Evolutionary conservation across 2,888 invertebrate species (phyloP).

Genomic region (Charanyca ferruginea): DNA sequence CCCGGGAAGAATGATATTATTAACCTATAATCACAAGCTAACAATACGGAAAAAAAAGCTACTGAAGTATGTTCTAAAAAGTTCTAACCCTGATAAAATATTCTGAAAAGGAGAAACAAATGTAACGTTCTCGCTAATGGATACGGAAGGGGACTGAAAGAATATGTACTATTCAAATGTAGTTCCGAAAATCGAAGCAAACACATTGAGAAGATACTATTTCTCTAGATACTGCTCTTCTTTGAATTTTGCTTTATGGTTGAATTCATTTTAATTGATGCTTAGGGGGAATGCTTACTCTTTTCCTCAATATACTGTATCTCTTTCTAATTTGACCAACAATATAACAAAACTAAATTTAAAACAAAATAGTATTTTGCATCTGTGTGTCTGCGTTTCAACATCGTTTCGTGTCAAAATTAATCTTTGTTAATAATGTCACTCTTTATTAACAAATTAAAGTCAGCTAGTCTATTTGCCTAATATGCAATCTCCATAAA

Average conservation of each 20-base stretch:
- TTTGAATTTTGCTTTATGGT: no score
- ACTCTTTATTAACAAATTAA: neutral
- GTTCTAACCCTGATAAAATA: constrained; percentile 17
- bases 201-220: neutral
- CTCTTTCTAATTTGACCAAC: no score
- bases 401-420: no score
- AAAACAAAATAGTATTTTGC: no score
- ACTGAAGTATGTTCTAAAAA: constrained; percentile 19
- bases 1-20: neutral
- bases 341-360: no score
- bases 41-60: constrained; percentile 25
- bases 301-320: no score
- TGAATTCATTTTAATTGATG: no score
- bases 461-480: neutral
- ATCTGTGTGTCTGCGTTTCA: no score
- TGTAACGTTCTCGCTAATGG: constrained; percentile 30
- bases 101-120: constrained; percentile 41
- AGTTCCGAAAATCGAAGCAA: constrained; percentile 28
- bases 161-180: constrained; percentile 39
- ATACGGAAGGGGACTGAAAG: constrained; percentile 27
- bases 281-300: no score
- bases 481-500: constrained; percentile 1
- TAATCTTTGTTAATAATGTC: no score
- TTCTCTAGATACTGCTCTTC: no score
- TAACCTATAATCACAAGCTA: constrained; percentile 1